Percentiles rank a stretch among this genome's conserved stretches.
phyloP scores from a whole-genome alignment of 2,113 vertebrate species.

The Prunella himalayana region DNA sequence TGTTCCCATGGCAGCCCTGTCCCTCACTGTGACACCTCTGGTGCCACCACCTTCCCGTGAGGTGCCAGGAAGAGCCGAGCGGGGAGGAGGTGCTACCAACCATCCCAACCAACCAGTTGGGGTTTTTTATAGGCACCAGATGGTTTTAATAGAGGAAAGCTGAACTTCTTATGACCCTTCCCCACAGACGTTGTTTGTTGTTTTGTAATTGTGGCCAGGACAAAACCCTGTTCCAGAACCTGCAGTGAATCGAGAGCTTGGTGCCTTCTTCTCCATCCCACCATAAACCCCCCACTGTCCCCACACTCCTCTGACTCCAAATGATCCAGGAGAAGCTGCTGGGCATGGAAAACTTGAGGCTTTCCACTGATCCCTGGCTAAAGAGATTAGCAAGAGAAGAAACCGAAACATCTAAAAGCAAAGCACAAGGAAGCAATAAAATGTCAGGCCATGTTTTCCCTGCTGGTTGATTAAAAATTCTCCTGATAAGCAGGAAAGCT shows the following conservation, averaged over 20 bases:
- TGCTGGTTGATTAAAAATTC: constrained; percentile 34
- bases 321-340: not conserved
- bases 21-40: accelerated
- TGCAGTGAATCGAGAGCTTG: not conserved
- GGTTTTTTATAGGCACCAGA: constrained; percentile 51
- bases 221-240: constrained; percentile 42
- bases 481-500: constrained; percentile 50
- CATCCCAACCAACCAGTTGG: constrained; percentile 34
- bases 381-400: not conserved
- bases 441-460: not conserved
- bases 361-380: not conserved
- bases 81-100: constrained; percentile 33
- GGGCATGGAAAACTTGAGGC: not conserved
- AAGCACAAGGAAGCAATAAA: constrained; percentile 38
- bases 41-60: not conserved
- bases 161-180: constrained; percentile 58
- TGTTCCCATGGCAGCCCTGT: not conserved
- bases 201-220: constrained; percentile 50
- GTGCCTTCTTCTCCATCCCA: not conserved
- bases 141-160: constrained; percentile 65
- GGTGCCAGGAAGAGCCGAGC: not conserved
- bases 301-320: not conserved
- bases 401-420: not conserved
- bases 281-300: not conserved
- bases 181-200: constrained; percentile 59